These are phyloP conservation scores for Lasiurus borealis DNA, from an alignment of 2,113 vertebrate genomes.

Conservation along the genomic window DNA sequence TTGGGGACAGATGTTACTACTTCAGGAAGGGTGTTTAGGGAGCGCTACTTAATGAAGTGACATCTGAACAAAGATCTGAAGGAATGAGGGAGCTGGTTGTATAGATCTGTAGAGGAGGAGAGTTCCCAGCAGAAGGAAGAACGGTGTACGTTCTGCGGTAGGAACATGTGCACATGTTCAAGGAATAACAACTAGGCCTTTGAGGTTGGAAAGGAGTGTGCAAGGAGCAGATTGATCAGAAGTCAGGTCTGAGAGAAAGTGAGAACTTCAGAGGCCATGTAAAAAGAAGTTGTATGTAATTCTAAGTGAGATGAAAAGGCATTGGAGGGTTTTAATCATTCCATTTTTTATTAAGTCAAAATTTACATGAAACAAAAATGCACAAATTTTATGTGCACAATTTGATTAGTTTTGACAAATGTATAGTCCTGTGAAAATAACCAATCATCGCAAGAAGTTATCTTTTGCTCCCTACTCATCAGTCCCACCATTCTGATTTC, in stretches of 20 bases:
- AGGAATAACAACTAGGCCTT: not conserved
- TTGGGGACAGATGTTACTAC: not conserved
- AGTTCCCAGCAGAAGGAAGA: not conserved
- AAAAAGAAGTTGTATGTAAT: not conserved
- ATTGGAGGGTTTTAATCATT: not conserved
- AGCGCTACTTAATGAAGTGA: not conserved
- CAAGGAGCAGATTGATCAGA: not conserved
- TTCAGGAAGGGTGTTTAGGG: not conserved
- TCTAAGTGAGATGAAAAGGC: not conserved
- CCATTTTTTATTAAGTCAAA: not conserved
- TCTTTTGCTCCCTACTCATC: not conserved
- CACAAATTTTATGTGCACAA: not conserved
- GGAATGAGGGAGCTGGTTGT: not conserved
- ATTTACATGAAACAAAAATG: constrained; percentile 23
- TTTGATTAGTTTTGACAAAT: constrained; percentile 7
- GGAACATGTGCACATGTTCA: not conserved
- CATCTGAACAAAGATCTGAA: not conserved
- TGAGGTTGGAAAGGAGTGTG: not conserved
- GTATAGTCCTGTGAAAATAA: not conserved
- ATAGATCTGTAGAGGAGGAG: not conserved
- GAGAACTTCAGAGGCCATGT: not conserved
- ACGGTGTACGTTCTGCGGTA: not conserved
- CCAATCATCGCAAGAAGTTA: not conserved
- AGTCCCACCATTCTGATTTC: not conserved
- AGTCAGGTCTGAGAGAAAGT: not conserved